Evolutionary conservation across 2,888 invertebrate genomes (phyloP).

Genomic region (Cotesia congregata): DNA sequence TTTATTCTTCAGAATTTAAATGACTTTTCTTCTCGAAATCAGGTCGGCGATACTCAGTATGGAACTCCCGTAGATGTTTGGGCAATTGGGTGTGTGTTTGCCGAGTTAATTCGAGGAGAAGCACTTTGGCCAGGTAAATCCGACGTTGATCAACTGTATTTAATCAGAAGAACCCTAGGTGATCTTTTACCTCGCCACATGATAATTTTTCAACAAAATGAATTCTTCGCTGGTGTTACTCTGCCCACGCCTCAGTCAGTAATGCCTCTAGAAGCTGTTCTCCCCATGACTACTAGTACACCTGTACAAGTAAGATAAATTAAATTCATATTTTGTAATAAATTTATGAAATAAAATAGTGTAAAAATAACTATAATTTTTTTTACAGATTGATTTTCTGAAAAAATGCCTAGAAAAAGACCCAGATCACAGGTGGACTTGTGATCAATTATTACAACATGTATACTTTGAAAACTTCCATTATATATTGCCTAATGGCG

Average conservation of each 20-base stretch:
- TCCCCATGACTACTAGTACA: conserved; percentile 78
- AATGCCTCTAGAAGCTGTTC: conserved; percentile 87
- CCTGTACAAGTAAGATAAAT: conserved; percentile 55
- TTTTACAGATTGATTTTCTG: conserved; percentile 65
- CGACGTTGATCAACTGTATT: conserved; percentile 97
- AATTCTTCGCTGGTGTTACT: conserved; percentile 93
- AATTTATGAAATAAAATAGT: conserved; percentile 2
- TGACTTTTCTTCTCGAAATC: not conserved
- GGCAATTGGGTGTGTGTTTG: conserved; percentile 96
- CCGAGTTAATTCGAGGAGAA: conserved; percentile 89
- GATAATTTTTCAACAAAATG: conserved; percentile 95
- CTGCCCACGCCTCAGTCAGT: conserved; percentile 91
- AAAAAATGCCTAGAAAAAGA: conserved; percentile 97
- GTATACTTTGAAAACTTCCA: conserved; percentile 92
- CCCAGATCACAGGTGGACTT: conserved; percentile 91
- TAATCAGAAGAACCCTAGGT: conserved; percentile 94
- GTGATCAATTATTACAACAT: conserved; percentile 91
- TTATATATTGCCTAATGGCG: conserved; percentile 83
- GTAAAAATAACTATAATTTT: conserved; percentile 25
- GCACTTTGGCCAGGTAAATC: conserved; percentile 99
- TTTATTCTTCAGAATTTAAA: not conserved
- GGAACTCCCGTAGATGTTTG: conserved; percentile 96
- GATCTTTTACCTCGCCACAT: conserved; percentile 94
- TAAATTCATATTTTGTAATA: conserved; percentile 21
- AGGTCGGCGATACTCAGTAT: conserved; percentile 95